Evolutionary conservation across 2,113 vertebrate genomes (phyloP).

Genomic region (Taurulus bubalis): DNA sequence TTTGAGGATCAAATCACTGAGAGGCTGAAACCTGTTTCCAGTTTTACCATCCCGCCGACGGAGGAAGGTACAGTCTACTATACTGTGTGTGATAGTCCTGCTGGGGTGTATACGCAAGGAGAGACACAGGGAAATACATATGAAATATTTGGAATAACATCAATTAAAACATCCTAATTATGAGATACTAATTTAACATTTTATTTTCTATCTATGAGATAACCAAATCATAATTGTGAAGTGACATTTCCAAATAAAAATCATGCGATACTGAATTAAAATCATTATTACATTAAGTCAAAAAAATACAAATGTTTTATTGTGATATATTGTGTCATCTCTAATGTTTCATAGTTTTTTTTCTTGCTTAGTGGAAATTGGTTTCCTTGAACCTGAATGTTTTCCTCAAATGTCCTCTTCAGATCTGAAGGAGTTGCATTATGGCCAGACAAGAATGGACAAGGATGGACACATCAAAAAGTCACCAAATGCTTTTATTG

Average conservation of each 20-base stretch:
- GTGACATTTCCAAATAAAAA: not conserved
- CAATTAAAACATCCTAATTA: not conserved
- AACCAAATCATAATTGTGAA: not conserved
- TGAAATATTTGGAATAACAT: not conserved
- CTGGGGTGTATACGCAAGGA: not conserved
- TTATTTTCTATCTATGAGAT: not conserved
- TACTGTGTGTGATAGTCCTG: not conserved
- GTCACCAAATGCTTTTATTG: constrained; percentile 91
- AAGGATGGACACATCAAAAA: constrained; percentile 86
- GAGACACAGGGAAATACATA: not conserved
- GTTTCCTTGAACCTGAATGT: not conserved
- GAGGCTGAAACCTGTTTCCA: not conserved
- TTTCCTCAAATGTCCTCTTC: constrained; percentile 23
- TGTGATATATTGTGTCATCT: too few species aligned
- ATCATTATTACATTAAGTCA: not conserved
- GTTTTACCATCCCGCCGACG: constrained; percentile 19
- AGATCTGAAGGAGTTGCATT: constrained; percentile 83
- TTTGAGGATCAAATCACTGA: not conserved
- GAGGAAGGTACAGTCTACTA: constrained; percentile 26
- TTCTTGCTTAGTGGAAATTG: not conserved
- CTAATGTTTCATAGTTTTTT: not conserved
- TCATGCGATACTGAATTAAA: not conserved
- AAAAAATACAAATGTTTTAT: too few species aligned
- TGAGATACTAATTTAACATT: not conserved
- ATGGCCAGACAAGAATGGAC: constrained; percentile 82